Evolutionary conservation across 2,888 invertebrate genomes (phyloP).

Genomic region (Rhopalosiphum nymphaeae): DNA sequence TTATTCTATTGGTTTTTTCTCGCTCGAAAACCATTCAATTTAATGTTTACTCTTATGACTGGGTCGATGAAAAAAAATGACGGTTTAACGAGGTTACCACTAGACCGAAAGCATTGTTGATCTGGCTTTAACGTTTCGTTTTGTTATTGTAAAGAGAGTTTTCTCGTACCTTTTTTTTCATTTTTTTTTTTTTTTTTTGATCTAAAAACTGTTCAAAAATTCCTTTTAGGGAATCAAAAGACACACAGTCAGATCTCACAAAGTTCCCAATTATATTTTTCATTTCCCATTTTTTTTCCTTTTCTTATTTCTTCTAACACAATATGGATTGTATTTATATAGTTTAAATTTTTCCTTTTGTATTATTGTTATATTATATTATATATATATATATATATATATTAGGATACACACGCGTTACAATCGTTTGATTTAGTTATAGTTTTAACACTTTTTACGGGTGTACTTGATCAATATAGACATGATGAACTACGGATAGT

Average conservation of each 20-base stretch:
- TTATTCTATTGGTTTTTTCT: constrained; percentile 35
- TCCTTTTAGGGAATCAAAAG: constrained; percentile 37
- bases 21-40: constrained; percentile 15
- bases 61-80: not conserved
- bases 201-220: constrained; percentile 12
- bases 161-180: constrained; percentile 18
- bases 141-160: constrained; percentile 36
- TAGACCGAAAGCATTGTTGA: constrained; percentile 19
- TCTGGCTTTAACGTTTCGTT: constrained; percentile 26
- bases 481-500: not conserved
- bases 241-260: not conserved
- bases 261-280: constrained; percentile 16
- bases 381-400: not conserved
- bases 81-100: constrained; percentile 33
- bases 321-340: not conserved
- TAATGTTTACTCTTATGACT: not conserved
- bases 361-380: not conserved
- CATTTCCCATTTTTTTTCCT: not conserved
- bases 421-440: not conserved
- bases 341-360: not conserved
- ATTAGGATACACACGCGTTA: not conserved
- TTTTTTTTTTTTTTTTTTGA: not conserved
- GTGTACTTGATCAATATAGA: not conserved
- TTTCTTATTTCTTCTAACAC: not conserved
- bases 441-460: not conserved